Evolutionary conservation across 2,113 vertebrate species (phyloP).

Genomic region (Grallaria varia): DNA sequence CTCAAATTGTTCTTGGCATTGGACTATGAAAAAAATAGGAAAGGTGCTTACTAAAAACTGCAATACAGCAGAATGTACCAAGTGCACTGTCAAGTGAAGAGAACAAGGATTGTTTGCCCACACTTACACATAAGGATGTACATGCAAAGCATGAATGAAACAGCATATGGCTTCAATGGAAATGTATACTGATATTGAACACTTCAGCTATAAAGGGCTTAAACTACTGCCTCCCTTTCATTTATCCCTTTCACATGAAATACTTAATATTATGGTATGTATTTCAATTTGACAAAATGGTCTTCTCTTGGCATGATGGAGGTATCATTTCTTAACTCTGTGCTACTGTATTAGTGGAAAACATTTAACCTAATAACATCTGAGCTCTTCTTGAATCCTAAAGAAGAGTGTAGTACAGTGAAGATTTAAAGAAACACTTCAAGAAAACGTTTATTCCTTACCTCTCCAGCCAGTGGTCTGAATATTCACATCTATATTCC

Average conservation of each 20-base stretch:
- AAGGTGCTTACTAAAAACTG: not conserved
- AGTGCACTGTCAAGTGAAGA: not conserved
- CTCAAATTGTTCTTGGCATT: not conserved
- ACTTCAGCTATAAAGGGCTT: not conserved
- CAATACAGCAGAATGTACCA: not conserved
- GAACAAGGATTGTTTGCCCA: not conserved
- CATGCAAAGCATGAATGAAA: not conserved
- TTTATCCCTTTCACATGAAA: not conserved
- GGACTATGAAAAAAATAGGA: not conserved
- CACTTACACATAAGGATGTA: not conserved
- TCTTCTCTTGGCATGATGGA: not conserved
- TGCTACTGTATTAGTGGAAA: not conserved
- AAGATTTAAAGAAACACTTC: not conserved
- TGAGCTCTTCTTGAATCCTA: not conserved
- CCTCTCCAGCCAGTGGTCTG: slow-evolving; percentile 63
- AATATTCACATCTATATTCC: not conserved
- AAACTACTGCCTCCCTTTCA: not conserved
- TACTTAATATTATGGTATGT: not conserved
- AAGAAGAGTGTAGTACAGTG: not conserved
- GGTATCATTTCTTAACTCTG: not conserved
- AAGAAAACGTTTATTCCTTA: not conserved
- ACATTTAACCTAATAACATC: rapidly evolving
- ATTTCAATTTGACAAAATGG: not conserved
- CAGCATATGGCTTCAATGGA: not conserved
- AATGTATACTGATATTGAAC: not conserved